Evolutionary conservation across 2,797 vertebrate genomes (phyloP).

Genomic region (Pseudomugil gertrudae): DNA sequence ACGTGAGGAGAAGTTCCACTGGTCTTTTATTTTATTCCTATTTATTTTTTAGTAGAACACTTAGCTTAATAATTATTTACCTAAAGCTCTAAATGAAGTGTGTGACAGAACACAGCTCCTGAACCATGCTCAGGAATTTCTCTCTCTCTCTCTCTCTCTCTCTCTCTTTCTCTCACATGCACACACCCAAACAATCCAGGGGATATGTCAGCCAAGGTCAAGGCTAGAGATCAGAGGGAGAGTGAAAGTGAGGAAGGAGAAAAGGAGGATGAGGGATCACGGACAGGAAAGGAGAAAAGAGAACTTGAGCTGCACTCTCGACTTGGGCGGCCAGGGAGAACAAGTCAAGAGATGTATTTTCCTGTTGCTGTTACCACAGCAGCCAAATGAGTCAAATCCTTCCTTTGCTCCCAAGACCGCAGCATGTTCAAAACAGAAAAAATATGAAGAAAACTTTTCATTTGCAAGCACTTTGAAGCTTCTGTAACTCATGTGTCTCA

Average conservation of each 20-base stretch:
- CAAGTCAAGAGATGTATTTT: slow-evolving; percentile 76
- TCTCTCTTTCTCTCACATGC: slow-evolving; percentile 7
- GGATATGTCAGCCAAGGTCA: slow-evolving; percentile 68
- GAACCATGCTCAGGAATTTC: slow-evolving; percentile 72
- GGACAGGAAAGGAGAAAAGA: slow-evolving; percentile 25
- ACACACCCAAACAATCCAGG: slow-evolving; percentile 37
- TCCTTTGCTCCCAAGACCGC: slow-evolving; percentile 58
- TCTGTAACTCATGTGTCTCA: slow-evolving; percentile 28
- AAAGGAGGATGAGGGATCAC: slow-evolving; percentile 32
- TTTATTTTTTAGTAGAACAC: slow-evolving; percentile 13
- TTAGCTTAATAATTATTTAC: slow-evolving; percentile 8
- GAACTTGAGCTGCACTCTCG: slow-evolving; percentile 50
- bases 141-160: slow-evolving; percentile 20
- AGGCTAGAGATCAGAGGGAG: slow-evolving; percentile 39
- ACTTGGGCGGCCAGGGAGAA: slow-evolving; percentile 67
- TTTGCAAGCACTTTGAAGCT: slow-evolving; percentile 51
- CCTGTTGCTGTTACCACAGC: slow-evolving; percentile 66
- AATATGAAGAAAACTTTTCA: slow-evolving; percentile 55
- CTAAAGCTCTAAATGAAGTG: slow-evolving; percentile 68
- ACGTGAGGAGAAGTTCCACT: slow-evolving; percentile 13
- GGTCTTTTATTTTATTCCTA: slow-evolving; percentile 26
- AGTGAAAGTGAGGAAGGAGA: slow-evolving; percentile 32
- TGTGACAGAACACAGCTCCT: slow-evolving; percentile 72
- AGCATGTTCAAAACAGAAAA: slow-evolving; percentile 53
- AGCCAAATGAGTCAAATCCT: slow-evolving; percentile 66